Conservation (phyloP, 2,113 vertebrate genomes). For the Oryzias woworae region DNA sequence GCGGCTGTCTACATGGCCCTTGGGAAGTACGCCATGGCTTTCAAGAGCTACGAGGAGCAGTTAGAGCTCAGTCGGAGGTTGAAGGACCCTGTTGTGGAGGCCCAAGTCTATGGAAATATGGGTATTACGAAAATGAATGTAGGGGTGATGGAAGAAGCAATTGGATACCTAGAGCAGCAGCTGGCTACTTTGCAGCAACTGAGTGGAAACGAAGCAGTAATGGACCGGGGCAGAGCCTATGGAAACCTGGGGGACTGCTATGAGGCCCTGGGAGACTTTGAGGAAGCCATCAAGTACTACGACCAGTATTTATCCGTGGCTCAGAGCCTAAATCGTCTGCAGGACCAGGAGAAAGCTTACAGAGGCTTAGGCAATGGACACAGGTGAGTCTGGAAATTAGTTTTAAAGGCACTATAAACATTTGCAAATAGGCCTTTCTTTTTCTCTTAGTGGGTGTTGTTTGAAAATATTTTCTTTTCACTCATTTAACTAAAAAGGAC, state of each 20-base stretch:
- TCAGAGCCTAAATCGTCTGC: conserved; percentile 91
- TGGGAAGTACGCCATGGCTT: conserved; percentile 94
- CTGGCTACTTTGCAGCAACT: conserved; percentile 94
- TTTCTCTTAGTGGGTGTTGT: conserved; percentile 2
- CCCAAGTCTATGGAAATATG: conserved; percentile 97
- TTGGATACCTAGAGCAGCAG: conserved; percentile 96
- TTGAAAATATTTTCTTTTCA: conserved; percentile 34
- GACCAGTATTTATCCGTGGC: conserved; percentile 93
- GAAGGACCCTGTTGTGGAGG: conserved; percentile 90
- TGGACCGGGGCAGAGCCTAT: conserved; percentile 90
- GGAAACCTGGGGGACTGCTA: conserved; percentile 96
- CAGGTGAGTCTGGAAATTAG: conserved; percentile 78
- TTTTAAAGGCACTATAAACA: background rate
- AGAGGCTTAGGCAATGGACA: conserved; percentile 91
- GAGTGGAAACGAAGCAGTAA: conserved; percentile 86
- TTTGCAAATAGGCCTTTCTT: background rate
- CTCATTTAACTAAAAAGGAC: conserved; percentile 35
- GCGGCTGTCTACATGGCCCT: conserved; percentile 95
- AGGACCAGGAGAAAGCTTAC: conserved; percentile 95
- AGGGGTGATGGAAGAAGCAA: conserved; percentile 93
- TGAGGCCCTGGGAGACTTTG: conserved; percentile 90
- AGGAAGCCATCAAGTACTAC: conserved; percentile 95
- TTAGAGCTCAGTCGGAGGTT: conserved; percentile 89
- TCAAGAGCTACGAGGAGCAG: conserved; percentile 94
- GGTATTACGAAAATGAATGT: conserved; percentile 99